Evolutionary conservation across 2,888 invertebrate genomes (phyloP).

Genomic region (Volucella inanis): DNA sequence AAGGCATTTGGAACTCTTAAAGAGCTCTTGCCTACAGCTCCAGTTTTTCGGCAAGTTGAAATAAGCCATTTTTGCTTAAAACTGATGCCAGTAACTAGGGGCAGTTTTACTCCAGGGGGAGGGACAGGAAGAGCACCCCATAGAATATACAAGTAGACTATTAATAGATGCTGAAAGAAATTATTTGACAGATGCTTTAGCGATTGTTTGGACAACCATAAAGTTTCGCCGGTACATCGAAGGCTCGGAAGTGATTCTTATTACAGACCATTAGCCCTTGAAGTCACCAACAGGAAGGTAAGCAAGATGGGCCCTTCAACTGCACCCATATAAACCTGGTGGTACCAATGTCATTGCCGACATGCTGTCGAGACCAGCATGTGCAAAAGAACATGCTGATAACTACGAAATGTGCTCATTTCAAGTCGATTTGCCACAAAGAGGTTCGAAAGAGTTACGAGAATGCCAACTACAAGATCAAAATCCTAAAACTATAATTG

Average conservation of each 20-base stretch:
- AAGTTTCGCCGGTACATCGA: slow-evolving; percentile 4
- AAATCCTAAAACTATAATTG: slow-evolving; percentile 1
- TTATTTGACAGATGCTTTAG: slow-evolving; percentile 8
- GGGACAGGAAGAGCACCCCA: neutral
- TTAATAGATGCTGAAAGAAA: neutral
- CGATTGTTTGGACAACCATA: neutral
- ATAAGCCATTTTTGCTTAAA: neutral
- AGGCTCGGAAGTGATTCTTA: slow-evolving; percentile 4
- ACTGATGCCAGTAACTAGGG: slow-evolving; percentile 3
- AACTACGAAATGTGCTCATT: slow-evolving; percentile 13
- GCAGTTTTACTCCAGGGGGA: slow-evolving; percentile 12
- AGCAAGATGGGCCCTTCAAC: slow-evolving; percentile 22
- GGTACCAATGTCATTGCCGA: slow-evolving; percentile 18
- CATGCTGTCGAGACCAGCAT: slow-evolving; percentile 21
- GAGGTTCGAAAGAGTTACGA: neutral
- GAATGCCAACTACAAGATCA: neutral
- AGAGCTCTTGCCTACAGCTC: slow-evolving; percentile 66
- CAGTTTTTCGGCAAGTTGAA: slow-evolving; percentile 61
- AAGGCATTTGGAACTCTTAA: slow-evolving; percentile 10
- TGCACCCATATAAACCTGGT: slow-evolving; percentile 6
- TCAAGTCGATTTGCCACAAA: slow-evolving; percentile 10
- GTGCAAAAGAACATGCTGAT: slow-evolving; percentile 11
- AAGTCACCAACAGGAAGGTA: slow-evolving; percentile 18
- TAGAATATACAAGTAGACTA: too few species aligned
- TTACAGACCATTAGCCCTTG: slow-evolving; percentile 34